These are phyloP conservation scores for Zoanthus solanderi DNA, from an alignment of 92 coral and sea anemone species.

Conservation along the genomic window DNA sequence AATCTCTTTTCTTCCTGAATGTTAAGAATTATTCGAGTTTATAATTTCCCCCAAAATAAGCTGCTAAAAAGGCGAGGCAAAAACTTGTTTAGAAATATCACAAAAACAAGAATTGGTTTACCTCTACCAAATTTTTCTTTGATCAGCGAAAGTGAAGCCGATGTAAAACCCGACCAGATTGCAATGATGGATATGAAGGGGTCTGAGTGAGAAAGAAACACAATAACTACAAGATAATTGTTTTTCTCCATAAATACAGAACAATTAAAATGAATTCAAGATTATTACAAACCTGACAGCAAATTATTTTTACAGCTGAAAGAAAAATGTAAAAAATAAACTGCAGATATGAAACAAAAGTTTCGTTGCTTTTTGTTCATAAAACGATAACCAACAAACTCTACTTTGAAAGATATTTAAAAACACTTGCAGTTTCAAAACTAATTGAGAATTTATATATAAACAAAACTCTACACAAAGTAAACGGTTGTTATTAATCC, in stretches of 20 bases:
- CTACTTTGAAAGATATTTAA: background rate
- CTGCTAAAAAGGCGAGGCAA: too few species aligned
- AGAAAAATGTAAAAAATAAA: too few species aligned
- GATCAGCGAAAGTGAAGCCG: too few species aligned
- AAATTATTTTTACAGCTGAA: background rate
- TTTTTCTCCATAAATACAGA: background rate
- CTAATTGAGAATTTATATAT: background rate
- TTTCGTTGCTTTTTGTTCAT: background rate
- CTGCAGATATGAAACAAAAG: background rate
- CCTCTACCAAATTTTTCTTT: too few species aligned
- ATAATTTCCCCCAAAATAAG: too few species aligned
- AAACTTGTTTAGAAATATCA: too few species aligned
- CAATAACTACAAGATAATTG: background rate
- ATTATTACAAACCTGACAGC: background rate
- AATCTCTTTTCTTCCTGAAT: too few species aligned
- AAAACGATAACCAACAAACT: background rate
- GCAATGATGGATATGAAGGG: too few species aligned
- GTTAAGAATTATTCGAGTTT: too few species aligned
- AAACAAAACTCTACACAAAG: background rate
- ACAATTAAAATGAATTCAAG: background rate
- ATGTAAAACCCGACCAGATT: too few species aligned
- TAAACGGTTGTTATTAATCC: background rate
- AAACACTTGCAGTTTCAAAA: background rate
- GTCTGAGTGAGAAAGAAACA: background rate
- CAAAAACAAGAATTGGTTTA: too few species aligned